Conservation (phyloP, 2,113 vertebrate species). For the Microtus richardsoni region DNA sequence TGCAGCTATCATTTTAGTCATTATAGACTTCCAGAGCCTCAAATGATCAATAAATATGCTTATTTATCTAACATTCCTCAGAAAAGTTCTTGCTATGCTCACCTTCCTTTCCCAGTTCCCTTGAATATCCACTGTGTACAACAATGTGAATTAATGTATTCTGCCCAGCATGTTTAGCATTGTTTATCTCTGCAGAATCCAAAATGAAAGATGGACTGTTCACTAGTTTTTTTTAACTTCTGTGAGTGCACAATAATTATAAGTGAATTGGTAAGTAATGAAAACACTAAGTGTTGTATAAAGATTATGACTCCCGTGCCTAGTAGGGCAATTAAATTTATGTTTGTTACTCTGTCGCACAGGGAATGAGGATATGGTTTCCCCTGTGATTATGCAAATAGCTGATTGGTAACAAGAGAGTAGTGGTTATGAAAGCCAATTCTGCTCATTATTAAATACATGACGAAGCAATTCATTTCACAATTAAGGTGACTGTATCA, state of each 20-base stretch:
- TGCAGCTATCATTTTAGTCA: background rate
- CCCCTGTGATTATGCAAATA: slow-evolving; percentile 75
- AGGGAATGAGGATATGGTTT: slow-evolving; percentile 79
- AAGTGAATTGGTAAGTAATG: slow-evolving; percentile 85
- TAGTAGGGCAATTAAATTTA: slow-evolving; percentile 84
- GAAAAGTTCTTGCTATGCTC: background rate
- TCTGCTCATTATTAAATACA: slow-evolving; percentile 71
- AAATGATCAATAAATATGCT: background rate
- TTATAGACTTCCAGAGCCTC: background rate
- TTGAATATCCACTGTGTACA: background rate
- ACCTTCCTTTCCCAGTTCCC: background rate
- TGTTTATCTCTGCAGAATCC: slow-evolving; percentile 72
- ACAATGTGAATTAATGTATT: slow-evolving; percentile 55
- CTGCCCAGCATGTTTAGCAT: slow-evolving; percentile 54
- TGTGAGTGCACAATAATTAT: slow-evolving; percentile 78
- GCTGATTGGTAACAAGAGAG: slow-evolving; percentile 79
- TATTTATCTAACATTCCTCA: background rate
- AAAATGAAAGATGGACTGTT: slow-evolving; percentile 75
- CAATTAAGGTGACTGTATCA: slow-evolving; percentile 71
- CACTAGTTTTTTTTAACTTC: slow-evolving; percentile 77
- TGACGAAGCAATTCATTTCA: slow-evolving; percentile 75
- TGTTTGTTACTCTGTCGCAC: slow-evolving; percentile 82
- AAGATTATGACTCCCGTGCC: slow-evolving; percentile 83
- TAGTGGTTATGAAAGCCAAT: slow-evolving; percentile 77
- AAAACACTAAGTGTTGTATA: slow-evolving; percentile 83